Evolutionary conservation across 1,140 invertebrate species (phyloP), one percentile per base, ranked within the genome.

Genomic region (Tetragonula clypearis): DNA sequence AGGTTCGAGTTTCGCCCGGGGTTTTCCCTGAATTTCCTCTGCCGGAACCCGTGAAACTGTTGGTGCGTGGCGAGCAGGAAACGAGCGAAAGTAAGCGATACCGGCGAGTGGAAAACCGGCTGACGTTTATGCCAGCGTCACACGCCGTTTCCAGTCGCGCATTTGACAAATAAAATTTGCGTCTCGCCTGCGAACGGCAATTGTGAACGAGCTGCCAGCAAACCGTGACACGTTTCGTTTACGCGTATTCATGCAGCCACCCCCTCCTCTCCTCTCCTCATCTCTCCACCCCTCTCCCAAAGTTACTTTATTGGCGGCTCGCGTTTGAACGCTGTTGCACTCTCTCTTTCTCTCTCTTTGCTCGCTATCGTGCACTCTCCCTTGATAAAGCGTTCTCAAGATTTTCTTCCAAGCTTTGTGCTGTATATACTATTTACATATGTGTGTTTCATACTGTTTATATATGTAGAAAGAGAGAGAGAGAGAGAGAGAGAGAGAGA

Each of bases 141-240:
- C 81, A 69, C 74, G 55, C 53, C 30, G 74, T 71, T 84, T 53
- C 12, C 56, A 60, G 75, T 84, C 55, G 62, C 71, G 79, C 66
- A 58, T 41, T 78, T 79, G 82, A 84, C 75, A 84, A 84, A 84
- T 84, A 84, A 84, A 84, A 84, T 84, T 84, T 84, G 55, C 76
- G 76, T 84, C 49, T 62, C 56, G 66, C n/a, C 75, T 35, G 82
- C 82, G 82, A 79, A 84, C 26, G 75, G 75, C 82, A 84, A 84
- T 84, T 84, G 82, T 30, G 66, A 71, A 41, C 69, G 69, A n/a
- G 69, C 41, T 72, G 23, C 12, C 69, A 12, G 35, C 35, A 49
- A 72, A 79, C 58, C 26, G 66, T 79, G 62, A 79, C 77, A 65
- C 80, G 71, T 83, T 83, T 83, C 75, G 62, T 68, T 77, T 78